A percentile compares a stretch with the other conserved stretches of the same genome.
These are phyloP conservation scores for Mimachlamys varia DNA, from an alignment of 2,888 invertebrate species.

Conservation along the genomic window DNA sequence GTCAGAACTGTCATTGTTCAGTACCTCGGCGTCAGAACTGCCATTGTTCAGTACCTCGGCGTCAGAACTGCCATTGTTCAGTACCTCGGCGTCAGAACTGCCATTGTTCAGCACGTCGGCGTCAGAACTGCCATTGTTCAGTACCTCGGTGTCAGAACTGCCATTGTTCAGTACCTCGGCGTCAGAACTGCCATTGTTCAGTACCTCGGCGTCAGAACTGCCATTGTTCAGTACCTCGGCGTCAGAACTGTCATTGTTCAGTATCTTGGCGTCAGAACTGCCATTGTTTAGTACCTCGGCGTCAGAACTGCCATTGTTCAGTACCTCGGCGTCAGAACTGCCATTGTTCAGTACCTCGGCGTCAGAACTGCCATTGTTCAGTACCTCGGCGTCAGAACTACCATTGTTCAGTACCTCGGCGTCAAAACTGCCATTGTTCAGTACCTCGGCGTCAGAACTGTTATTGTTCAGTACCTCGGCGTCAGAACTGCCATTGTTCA, in stretches of 20 bases:
- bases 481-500: background rate
- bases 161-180: background rate
- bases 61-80: background rate
- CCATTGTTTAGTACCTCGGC: background rate
- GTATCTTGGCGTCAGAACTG: background rate
- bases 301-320: background rate
- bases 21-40: background rate
- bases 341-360: background rate
- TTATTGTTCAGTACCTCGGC: background rate
- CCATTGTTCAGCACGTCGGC: background rate
- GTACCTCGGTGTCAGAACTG: background rate
- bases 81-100: background rate
- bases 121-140: background rate
- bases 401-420: background rate
- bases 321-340: background rate
- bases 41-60: background rate
- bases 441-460: background rate
- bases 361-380: background rate
- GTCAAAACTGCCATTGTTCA: background rate
- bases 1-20: background rate
- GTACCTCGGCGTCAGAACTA: background rate
- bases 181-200: background rate
- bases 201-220: background rate
- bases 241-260: background rate
- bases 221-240: background rate